Conservation (phyloP, 2,888 invertebrate genomes). For the Stenichneumon culpator region DNA sequence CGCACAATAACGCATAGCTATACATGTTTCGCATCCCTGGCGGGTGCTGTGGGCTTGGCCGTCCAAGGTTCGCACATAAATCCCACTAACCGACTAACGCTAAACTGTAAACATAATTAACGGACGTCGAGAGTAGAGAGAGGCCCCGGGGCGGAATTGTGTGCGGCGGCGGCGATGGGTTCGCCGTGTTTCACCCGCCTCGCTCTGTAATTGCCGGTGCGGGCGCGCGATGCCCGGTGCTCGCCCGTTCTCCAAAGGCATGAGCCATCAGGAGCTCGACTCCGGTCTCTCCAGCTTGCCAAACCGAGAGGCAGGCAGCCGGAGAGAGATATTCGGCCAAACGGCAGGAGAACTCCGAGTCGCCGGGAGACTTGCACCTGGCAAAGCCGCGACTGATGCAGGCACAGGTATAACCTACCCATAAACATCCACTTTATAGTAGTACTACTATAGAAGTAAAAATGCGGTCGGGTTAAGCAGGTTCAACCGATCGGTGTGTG, state of each 20-base stretch:
- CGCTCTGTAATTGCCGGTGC: slow-evolving; percentile 58
- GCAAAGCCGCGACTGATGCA: slow-evolving; percentile 49
- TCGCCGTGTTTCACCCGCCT: slow-evolving; percentile 50
- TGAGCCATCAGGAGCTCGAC: slow-evolving; percentile 40
- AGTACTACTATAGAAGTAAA: slow-evolving; percentile 2
- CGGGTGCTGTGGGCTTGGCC: slow-evolving; percentile 31
- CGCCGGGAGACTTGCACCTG: slow-evolving; percentile 58
- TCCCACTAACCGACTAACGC: slow-evolving; percentile 61
- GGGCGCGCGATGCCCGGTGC: slow-evolving; percentile 28
- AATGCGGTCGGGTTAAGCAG: slow-evolving; percentile 48
- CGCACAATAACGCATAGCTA: not conserved
- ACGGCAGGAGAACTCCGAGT: slow-evolving; percentile 46
- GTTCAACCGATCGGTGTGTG: slow-evolving; percentile 61
- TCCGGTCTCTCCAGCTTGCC: slow-evolving; percentile 3
- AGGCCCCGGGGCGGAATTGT: slow-evolving; percentile 56
- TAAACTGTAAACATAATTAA: slow-evolving; percentile 67
- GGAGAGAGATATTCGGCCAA: not conserved
- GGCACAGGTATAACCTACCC: slow-evolving; percentile 22
- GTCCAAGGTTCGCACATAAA: slow-evolving; percentile 59
- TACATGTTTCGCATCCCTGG: not conserved
- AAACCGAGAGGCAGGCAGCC: not conserved
- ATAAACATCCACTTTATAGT: not conserved
- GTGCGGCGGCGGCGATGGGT: slow-evolving; percentile 49
- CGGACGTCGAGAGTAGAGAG: slow-evolving; percentile 55
- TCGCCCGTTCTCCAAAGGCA: slow-evolving; percentile 17